Conservation (phyloP, 2,888 invertebrate genomes). For the Saturnia japonica region DNA sequence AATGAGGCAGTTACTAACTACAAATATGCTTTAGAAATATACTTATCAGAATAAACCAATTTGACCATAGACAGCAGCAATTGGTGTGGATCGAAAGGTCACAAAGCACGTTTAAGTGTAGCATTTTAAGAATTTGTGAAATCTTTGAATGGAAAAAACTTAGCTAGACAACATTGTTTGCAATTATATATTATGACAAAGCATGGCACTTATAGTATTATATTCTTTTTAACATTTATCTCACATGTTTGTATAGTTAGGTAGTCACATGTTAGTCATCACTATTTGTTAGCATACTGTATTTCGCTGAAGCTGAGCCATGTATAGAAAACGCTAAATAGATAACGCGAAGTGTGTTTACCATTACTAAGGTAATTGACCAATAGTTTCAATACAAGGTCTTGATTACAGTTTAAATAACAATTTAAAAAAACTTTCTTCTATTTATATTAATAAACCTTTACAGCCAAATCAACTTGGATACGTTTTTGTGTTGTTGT, state of each 20-base stretch:
- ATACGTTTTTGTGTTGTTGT: too few species aligned
- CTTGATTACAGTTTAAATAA: neutral
- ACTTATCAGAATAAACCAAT: too few species aligned
- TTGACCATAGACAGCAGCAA: too few species aligned
- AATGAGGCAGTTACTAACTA: too few species aligned
- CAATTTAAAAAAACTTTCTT: neutral
- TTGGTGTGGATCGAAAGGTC: too few species aligned
- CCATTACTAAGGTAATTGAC: neutral
- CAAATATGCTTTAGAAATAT: too few species aligned
- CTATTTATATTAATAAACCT: neutral
- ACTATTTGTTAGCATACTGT: constrained; percentile 25
- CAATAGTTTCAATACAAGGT: neutral
- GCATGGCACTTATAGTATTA: neutral
- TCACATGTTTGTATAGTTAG: constrained; percentile 17
- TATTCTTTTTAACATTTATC: neutral
- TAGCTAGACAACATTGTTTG: neutral
- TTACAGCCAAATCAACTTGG: neutral
- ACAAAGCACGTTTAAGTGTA: neutral
- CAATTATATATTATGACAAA: neutral
- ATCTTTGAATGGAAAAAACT: neutral
- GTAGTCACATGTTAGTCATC: constrained; percentile 24
- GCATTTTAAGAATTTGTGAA: neutral
- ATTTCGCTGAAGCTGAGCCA: constrained; percentile 25
- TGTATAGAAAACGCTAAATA: constrained; percentile 16
- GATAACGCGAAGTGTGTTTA: neutral